phyloP scores from a whole-genome alignment of 1,140 invertebrate genomes.

The Drosophila sproati region DNA sequence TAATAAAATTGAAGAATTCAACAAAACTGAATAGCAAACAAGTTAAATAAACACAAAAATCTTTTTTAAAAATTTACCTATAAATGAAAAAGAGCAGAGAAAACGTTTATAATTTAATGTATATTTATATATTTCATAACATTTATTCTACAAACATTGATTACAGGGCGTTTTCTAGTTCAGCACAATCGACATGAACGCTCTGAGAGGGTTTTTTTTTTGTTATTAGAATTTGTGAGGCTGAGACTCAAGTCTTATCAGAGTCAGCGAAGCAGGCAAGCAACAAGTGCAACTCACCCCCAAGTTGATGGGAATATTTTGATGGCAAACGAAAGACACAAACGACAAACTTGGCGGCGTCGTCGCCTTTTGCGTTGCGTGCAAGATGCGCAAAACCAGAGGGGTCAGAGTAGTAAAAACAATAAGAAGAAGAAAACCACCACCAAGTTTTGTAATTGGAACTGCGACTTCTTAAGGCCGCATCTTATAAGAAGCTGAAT shows the following conservation, averaged over 20 bases:
- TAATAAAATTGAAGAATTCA: too few relatives aligned
- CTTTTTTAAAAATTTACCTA: too few relatives aligned
- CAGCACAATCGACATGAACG: neutral
- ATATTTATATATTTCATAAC: too few relatives aligned
- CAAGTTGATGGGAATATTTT: slow-evolving; percentile 22
- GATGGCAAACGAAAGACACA: slow-evolving; percentile 69
- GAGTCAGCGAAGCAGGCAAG: slow-evolving; percentile 56
- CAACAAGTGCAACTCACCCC: slow-evolving; percentile 47
- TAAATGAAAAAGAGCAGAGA: too few relatives aligned
- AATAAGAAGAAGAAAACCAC: slow-evolving; percentile 57
- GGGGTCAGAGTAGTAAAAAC: slow-evolving; percentile 6
- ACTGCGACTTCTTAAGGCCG: slow-evolving; percentile 71
- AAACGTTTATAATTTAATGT: too few relatives aligned
- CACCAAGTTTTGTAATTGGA: slow-evolving; percentile 72
- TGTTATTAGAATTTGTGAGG: slow-evolving; percentile 19
- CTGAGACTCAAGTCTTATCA: slow-evolving; percentile 61
- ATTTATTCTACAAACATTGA: neutral
- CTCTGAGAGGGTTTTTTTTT: slow-evolving; percentile 7
- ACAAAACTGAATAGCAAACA: too few relatives aligned
- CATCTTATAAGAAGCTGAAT: slow-evolving; percentile 80
- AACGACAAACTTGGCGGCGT: slow-evolving; percentile 59
- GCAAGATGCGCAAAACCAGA: slow-evolving; percentile 25
- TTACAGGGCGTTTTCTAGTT: neutral
- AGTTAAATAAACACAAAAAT: too few relatives aligned
- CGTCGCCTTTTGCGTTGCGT: slow-evolving; percentile 49